phyloP scores from a whole-genome alignment of 1,140 invertebrate genomes.

The Medauroidea extradentata region DNA sequence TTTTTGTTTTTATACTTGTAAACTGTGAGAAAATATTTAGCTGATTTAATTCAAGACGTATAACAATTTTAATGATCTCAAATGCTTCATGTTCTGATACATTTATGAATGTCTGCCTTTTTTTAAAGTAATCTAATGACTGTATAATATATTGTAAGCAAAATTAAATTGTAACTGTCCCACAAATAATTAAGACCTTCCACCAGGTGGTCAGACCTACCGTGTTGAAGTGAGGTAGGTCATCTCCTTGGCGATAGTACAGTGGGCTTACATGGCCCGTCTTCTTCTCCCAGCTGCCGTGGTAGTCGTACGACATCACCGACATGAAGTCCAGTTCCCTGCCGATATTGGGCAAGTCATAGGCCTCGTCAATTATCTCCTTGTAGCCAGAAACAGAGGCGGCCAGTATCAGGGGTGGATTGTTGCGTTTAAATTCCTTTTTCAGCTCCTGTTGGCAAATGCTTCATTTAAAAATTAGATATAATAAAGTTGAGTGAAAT shows the following conservation, averaged over 20 bases:
- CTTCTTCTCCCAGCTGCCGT: conserved; percentile 76
- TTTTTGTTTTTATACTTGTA: too few relatives aligned
- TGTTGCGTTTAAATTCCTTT: conserved; percentile 62
- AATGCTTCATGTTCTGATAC: too few relatives aligned
- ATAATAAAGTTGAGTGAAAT: too few relatives aligned
- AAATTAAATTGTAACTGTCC: background rate
- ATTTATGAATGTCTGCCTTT: too few relatives aligned
- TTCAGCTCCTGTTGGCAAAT: conserved; percentile 66
- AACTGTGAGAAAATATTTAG: too few relatives aligned
- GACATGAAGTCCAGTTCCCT: conserved; percentile 75
- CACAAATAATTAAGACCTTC: background rate
- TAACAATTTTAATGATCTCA: too few relatives aligned
- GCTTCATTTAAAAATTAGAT: too few relatives aligned
- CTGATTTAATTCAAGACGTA: too few relatives aligned
- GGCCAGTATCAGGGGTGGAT: conserved; percentile 65
- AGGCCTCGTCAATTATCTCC: conserved; percentile 79
- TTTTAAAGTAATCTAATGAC: too few relatives aligned
- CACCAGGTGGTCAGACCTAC: conserved; percentile 49
- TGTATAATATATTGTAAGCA: too few relatives aligned
- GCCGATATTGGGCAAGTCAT: conserved; percentile 67
- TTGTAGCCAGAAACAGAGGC: conserved; percentile 84
- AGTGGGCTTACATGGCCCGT: conserved; percentile 83
- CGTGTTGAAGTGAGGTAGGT: conserved; percentile 69
- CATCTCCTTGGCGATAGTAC: conserved; percentile 55
- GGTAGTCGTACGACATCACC: conserved; percentile 86